Conservation (phyloP, 2,888 invertebrate genomes). For the Tinea semifulvella region DNA sequence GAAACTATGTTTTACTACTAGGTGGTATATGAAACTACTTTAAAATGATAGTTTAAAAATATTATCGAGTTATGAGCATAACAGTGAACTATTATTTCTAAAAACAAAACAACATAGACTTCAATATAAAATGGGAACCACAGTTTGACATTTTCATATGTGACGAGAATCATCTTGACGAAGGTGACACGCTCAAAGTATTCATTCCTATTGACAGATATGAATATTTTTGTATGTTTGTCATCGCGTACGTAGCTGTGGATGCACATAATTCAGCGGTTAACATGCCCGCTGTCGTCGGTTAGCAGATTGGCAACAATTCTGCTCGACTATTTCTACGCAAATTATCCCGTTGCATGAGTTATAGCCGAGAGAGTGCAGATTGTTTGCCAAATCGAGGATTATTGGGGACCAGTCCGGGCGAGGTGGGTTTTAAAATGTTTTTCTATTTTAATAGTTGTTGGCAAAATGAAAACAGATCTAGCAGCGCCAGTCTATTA, state of each 20-base stretch:
- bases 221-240: conserved; percentile 2
- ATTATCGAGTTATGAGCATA: too few species aligned
- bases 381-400: conserved; percentile 40
- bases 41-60: too few species aligned
- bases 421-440: too few species aligned
- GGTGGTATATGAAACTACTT: too few species aligned
- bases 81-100: too few species aligned
- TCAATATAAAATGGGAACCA: too few species aligned
- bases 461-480: too few species aligned
- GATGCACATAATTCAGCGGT: conserved; percentile 23
- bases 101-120: too few species aligned
- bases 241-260: conserved; percentile 15
- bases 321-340: conserved; percentile 30
- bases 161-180: conserved; percentile 1
- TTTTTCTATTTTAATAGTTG: too few species aligned
- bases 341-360: conserved; percentile 39
- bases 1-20: too few species aligned
- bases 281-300: conserved; percentile 23
- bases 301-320: conserved; percentile 32
- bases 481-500: too few species aligned
- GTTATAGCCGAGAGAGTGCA: conserved; percentile 27
- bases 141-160: too few species aligned
- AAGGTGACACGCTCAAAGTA: conserved; percentile 8
- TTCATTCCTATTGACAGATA: conserved; percentile 6
- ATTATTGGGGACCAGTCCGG: conserved; percentile 28